Percentiles rank a stretch among this genome's conserved stretches.
These are phyloP conservation scores for Sciurus vulgaris DNA, from an alignment of 2,797 vertebrate genomes.

Conservation along the genomic window DNA sequence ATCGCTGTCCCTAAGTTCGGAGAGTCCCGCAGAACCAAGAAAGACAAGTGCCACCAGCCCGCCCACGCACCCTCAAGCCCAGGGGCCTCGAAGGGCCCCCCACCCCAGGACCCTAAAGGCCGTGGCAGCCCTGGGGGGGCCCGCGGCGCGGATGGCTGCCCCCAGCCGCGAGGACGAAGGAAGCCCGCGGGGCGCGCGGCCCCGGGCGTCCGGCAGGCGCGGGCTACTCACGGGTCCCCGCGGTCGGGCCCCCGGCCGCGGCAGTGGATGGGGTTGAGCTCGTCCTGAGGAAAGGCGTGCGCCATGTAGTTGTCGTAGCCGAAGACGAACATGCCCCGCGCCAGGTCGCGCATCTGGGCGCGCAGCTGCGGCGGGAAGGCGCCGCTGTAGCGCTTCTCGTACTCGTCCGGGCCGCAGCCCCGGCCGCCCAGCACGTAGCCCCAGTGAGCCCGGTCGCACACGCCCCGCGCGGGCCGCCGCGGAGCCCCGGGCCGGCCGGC, in stretches of 20 bases:
- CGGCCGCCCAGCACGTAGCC: constrained; percentile 88
- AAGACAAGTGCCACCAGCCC: not conserved
- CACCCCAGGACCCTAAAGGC: not conserved
- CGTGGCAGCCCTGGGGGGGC: not conserved
- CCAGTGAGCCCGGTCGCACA: constrained; percentile 87
- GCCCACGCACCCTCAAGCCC: not conserved
- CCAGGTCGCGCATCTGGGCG: constrained; percentile 93
- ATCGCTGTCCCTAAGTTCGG: not conserved
- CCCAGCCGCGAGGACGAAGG: not conserved
- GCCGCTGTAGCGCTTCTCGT: constrained; percentile 93
- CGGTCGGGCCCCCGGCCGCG: constrained; percentile 95
- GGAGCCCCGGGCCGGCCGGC: constrained; percentile 83
- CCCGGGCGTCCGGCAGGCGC: not conserved
- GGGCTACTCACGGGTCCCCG: constrained; percentile 93
- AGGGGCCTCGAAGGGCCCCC: fast-evolving
- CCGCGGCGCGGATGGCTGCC: not conserved
- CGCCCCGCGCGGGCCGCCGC: constrained; percentile 67
- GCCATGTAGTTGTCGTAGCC: constrained; percentile 99
- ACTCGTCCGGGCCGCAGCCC: constrained; percentile 91
- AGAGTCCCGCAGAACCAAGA: not conserved
- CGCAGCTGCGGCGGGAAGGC: constrained; percentile 93
- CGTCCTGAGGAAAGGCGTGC: constrained; percentile 97
- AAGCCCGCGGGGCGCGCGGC: not conserved
- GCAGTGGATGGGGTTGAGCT: constrained; percentile 98
- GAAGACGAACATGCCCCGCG: constrained; percentile 96